Evolutionary conservation across 2,113 vertebrate species (phyloP), one percentile per base, ranked within the genome.

Genomic region (Rhadina sibilatrix): DNA sequence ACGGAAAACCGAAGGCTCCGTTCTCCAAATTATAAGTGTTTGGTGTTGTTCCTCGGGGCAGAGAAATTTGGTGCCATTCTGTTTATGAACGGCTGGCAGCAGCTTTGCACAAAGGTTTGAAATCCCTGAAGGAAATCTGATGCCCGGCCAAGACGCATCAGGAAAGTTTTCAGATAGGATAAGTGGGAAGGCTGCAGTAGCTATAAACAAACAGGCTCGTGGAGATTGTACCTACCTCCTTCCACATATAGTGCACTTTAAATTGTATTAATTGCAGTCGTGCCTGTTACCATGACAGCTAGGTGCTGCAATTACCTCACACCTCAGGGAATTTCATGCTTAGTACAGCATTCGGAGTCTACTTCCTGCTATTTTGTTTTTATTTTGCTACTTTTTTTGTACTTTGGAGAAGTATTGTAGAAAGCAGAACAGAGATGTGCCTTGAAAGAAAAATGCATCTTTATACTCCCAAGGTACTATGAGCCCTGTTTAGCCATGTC

Each of bases 201-300:
- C 69, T 52, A 22, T 86, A 60, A 88, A 71, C 90, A 89, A 87
- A 70, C 35, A 70, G 25, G 60, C 38, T 87, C 0, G 0, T 31
- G 53, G 56, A 74, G 47, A 24, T 71, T 80, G 40, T 49, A 23
- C 56, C 61, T 42, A 42, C n/a, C 44, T 27, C 78, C 85, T 93
- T 86, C 72, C 90, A 68, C 56, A 27, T 59, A 56, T 3, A 95
- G 71, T 10, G 38, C 56, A 30, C 37, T 59, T 95, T 66, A 86
- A 76, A 83, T 78, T 72, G 54, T 96, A 90, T 96, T 93, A 92
- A 96, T 81, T 93, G 69, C 59, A 86, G 63, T 70, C 1, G 0
- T 79, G 64, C 68, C 80, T 81, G 89, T 94, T 96, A 71, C 94
- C 89, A 80, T 94, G 87, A 91, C 94, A 97, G 87, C 94, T 70